Conservation (phyloP, 2,888 invertebrate genomes). For the Ferdinandea cuprea region DNA sequence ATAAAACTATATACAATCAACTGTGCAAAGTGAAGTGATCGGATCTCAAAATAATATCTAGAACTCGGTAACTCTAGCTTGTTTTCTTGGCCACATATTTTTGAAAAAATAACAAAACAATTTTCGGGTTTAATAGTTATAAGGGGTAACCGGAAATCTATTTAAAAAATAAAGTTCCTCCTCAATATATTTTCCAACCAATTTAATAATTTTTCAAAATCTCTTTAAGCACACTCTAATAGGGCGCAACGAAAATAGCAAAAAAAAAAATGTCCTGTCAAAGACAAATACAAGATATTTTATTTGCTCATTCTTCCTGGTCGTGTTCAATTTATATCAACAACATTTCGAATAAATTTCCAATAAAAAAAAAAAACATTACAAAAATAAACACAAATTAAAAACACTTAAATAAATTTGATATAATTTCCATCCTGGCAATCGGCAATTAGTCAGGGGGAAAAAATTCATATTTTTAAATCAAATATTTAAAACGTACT, state of each 20-base stretch:
- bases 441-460: conserved; percentile 18
- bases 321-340: conserved; percentile 22
- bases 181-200: neutral
- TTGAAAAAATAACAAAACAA: too few species aligned
- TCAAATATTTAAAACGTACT: conserved; percentile 49
- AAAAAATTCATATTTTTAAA: conserved; percentile 18
- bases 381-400: conserved; percentile 24
- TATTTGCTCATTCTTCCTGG: neutral
- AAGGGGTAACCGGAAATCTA: too few species aligned
- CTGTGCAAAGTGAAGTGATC: too few species aligned
- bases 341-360: conserved; percentile 28
- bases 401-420: neutral
- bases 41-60: too few species aligned
- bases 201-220: neutral
- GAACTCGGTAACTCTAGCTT: too few species aligned
- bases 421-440: neutral
- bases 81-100: too few species aligned
- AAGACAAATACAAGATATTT: neutral
- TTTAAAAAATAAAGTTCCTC: too few species aligned
- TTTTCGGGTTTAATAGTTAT: too few species aligned
- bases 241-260: too few species aligned
- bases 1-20: too few species aligned
- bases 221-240: neutral
- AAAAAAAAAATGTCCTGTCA: neutral
- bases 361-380: conserved; percentile 48